Evolutionary conservation across 2,113 vertebrate species (phyloP).

Genomic region (Sterna hirundo): DNA sequence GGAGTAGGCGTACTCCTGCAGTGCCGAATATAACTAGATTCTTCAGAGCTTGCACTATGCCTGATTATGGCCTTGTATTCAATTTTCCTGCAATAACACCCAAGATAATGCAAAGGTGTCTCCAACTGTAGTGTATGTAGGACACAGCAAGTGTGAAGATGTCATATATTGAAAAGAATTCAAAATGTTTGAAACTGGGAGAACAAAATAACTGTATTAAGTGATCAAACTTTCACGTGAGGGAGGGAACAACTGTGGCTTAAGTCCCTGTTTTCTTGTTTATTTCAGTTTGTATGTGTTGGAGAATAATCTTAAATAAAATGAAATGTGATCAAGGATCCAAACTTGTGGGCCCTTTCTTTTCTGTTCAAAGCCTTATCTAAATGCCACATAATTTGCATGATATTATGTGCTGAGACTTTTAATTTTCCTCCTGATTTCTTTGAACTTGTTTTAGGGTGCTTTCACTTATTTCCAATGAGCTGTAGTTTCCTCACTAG

Average conservation of each 20-base stretch:
- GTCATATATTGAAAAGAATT: background rate
- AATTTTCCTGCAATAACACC: background rate
- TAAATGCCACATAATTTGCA: background rate
- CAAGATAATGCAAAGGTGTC: background rate
- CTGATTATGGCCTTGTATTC: background rate
- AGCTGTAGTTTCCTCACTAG: background rate
- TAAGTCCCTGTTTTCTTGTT: background rate
- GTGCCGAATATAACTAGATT: background rate
- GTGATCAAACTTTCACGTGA: background rate
- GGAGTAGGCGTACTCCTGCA: background rate
- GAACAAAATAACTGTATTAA: background rate
- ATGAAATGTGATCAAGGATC: background rate
- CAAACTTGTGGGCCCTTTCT: accelerated
- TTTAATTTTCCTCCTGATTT: background rate
- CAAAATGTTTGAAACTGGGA: background rate
- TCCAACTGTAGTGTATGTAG: background rate
- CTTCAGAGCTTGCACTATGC: background rate
- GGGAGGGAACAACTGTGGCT: background rate
- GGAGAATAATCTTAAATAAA: background rate
- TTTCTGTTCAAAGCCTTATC: background rate
- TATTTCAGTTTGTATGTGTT: background rate
- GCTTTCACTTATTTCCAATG: background rate
- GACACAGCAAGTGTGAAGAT: background rate
- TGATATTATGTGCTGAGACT: accelerated
- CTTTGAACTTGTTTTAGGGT: background rate